Base-by-base conservation (phyloP, 1,140 invertebrate species). In the Battus philenor region DNA sequence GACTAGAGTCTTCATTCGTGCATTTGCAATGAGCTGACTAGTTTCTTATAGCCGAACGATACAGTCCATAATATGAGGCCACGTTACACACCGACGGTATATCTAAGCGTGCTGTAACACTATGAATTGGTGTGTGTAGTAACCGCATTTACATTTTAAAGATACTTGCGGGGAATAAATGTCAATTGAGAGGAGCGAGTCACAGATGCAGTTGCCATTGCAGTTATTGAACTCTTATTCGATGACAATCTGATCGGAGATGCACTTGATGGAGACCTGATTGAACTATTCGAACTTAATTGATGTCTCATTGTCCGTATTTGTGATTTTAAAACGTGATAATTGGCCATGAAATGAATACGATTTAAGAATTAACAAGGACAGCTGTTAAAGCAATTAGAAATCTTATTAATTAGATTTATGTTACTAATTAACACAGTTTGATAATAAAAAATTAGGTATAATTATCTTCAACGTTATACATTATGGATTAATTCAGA, bases 121-220 rank as follows among this genome's bases (percentile, higher is more conserved):
- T 43, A 52, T 57, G 67, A 66, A 64, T 69, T 68, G 62, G 68
- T 78, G 68, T 69, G 70, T 79, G 67, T 77, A 64, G 53, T 55
- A 76, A 82, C 71, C 75, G 62, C 75, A 78, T 82, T 80, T 82
- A 82, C 78, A 80, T 82, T 80, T 80, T 76, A 79, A 68, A 78
- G 66, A 73, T 77, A 68, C 70, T 77, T 68, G 76, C 63, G 66
- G 59, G 62, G 74, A 80, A 75, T 83, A 83, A 82, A 83, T 79
- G 79, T 83, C 79, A 83, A 83, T 83, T 83, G 76, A 80, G 74
- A 77, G 71, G 65, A 47, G 24, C 49, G 47, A 47, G 62, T 68
- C 58, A 67, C 69, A 66, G 71, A 79, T 69, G 70, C 65, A 59
- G 67, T 59, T 71, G 52, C 55, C 17, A 12, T n/a, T 62, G 74